Base-by-base conservation (phyloP, 2,113 vertebrate species). In the Thamnaconus septentrionalis region DNA sequence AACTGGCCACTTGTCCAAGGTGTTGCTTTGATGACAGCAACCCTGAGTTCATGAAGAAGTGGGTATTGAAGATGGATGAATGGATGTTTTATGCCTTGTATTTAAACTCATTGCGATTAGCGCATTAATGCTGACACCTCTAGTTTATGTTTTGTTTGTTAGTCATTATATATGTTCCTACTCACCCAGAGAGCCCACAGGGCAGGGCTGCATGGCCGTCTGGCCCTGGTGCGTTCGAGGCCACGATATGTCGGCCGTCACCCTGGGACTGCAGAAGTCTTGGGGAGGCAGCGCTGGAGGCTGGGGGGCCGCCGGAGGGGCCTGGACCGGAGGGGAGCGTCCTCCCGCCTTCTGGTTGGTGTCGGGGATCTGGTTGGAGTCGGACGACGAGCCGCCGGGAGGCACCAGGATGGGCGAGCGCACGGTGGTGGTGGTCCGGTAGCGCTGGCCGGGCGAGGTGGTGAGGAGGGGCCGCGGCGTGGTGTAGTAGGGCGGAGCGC, bases 171-270 rank as follows among this genome's bases (percentile, higher is more conserved):
- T 6, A 3, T 5, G 5, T 49, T 58, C n/a, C 11, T 69, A 56
- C 90, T 88, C 86, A 98, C 97, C 97, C 71, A 98, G 94, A 0
- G 96, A 98, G 61, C 96, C 95, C 1, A 94, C 76, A 4, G 96
- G 97, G 73, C 96, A 99, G 0, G 96, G 97, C 81, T 96, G 96
- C 85, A 96, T 99, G 0, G 96, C 96, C 64, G 87, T 79, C 77
- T 98, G 96, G 44, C 96, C 96, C 83, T 95, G 96, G 47, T 95
- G 94, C 0, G 96, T 98, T 41, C 93, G 92, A 41, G 96, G 97
- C 97, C 97, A 99, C 66, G 93, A 91, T 59, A 99, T 95, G 52
- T 98, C 96, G 0, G 95, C 93, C 4, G 90, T 94, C 69, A 96
- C 89, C 72, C 92, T 47, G 0, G 96, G 92, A 51, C 91, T 90